phyloP scores from a whole-genome alignment of 2,797 vertebrate genomes.

The Melanitta fusca region DNA sequence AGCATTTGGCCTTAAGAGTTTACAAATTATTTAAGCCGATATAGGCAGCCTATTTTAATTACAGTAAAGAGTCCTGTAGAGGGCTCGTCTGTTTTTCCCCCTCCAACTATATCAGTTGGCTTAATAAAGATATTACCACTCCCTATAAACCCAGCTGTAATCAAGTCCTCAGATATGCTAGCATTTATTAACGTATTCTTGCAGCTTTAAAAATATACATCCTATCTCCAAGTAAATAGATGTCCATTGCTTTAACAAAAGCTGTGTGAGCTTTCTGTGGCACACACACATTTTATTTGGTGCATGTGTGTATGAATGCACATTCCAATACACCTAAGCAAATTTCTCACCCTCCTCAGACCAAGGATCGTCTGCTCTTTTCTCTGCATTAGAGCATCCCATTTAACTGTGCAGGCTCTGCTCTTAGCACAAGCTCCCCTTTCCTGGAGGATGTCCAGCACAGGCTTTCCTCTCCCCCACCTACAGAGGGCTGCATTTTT shows the following conservation, averaged over 20 bases:
- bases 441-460: not conserved
- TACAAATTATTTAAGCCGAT: constrained; percentile 64
- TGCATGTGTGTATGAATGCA: not conserved
- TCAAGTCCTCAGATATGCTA: constrained; percentile 21
- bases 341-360: not conserved
- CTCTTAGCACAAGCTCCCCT: not conserved
- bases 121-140: constrained; percentile 67
- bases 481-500: not conserved
- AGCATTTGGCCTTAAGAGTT: constrained; percentile 70
- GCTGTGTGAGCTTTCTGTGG: not conserved
- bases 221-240: not conserved
- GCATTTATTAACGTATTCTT: constrained; percentile 14
- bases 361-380: not conserved
- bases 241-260: not conserved
- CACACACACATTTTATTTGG: not conserved
- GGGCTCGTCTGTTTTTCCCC: constrained; percentile 41
- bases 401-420: not conserved
- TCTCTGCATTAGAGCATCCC: not conserved
- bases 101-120: constrained; percentile 56
- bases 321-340: constrained; percentile 20
- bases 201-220: not conserved
- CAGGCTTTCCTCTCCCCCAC: not conserved
- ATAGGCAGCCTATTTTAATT: constrained; percentile 66
- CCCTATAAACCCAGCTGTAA: constrained; percentile 36
- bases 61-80: constrained; percentile 48